Evolutionary conservation across 53 echinoderm and acorn worm genomes (phyloP).

Genomic region (Holothuria scabra): DNA sequence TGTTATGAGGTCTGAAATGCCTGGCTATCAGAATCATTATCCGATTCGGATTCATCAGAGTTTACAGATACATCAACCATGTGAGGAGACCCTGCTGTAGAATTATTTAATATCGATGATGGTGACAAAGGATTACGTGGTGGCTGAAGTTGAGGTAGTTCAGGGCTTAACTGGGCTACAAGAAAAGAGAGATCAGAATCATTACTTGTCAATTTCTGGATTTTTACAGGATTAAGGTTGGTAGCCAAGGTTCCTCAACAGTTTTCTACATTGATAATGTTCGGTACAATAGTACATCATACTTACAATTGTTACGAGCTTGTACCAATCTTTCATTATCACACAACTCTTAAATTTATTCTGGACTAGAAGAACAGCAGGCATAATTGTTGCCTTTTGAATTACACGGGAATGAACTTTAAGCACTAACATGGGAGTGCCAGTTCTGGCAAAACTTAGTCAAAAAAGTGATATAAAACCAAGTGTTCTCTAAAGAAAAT

Average conservation of each 20-base stretch:
- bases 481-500: no score
- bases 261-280: neutral
- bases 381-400: no score
- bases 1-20: constrained; percentile 22
- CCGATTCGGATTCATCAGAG: constrained; percentile 34
- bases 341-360: no score
- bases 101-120: constrained; percentile 19
- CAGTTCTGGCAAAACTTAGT: no score
- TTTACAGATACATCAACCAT: constrained; percentile 24
- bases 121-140: constrained; percentile 34
- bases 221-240: neutral
- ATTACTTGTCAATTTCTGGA: neutral
- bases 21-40: constrained; percentile 30
- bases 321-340: no score
- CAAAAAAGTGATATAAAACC: no score
- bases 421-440: no score
- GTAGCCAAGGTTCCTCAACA: neutral
- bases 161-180: constrained; percentile 26
- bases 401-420: no score
- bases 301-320: no score
- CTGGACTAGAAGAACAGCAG: no score
- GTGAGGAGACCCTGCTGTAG: constrained; percentile 19
- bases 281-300: no score
- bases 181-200: neutral
- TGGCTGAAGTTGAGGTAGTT: constrained; percentile 31